Evolutionary conservation across 1,140 invertebrate species (phyloP).

Genomic region (Dermatophagoides farinae): DNA sequence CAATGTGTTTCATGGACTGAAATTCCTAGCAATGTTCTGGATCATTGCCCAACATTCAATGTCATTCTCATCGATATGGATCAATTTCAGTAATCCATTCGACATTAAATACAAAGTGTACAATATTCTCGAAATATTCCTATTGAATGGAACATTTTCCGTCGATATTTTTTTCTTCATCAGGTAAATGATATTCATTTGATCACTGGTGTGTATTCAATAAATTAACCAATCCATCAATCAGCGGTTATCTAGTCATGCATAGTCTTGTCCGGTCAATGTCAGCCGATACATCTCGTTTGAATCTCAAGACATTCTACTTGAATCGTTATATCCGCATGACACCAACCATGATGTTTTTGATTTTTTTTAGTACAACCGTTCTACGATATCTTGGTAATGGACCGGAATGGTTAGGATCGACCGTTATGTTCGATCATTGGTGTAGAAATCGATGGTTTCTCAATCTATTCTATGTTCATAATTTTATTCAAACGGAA

Average conservation of each 20-base stretch:
- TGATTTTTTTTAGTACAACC: conserved; percentile 18
- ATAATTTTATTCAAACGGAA: conserved; percentile 21
- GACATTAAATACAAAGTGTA: conserved; percentile 6
- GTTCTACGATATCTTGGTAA: conserved; percentile 18
- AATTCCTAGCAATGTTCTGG: conserved; percentile 20
- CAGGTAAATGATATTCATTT: conserved; percentile 14
- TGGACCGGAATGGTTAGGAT: conserved; percentile 19
- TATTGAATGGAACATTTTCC: conserved; percentile 22
- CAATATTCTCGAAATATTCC: conserved; percentile 17
- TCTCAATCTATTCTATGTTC: conserved; percentile 21
- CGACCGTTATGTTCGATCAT: conserved; percentile 19
- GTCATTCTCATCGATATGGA: conserved; percentile 18
- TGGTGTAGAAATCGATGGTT: conserved; percentile 23
- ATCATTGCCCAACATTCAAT: conserved; percentile 21
- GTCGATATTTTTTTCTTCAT: conserved; percentile 21
- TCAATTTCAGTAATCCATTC: conserved; percentile 19
- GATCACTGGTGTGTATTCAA: neutral
- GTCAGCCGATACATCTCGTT: conserved; percentile 8
- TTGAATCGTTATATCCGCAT: conserved; percentile 20
- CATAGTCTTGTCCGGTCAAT: conserved; percentile 14
- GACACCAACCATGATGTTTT: conserved; percentile 20
- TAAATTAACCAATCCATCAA: neutral
- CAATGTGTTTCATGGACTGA: conserved; percentile 18
- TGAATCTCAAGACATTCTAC: conserved; percentile 17
- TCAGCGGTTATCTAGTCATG: conserved; percentile 19